Evolutionary conservation across 2,113 vertebrate species (phyloP).

Genomic region (Alaudala cheleensis): DNA sequence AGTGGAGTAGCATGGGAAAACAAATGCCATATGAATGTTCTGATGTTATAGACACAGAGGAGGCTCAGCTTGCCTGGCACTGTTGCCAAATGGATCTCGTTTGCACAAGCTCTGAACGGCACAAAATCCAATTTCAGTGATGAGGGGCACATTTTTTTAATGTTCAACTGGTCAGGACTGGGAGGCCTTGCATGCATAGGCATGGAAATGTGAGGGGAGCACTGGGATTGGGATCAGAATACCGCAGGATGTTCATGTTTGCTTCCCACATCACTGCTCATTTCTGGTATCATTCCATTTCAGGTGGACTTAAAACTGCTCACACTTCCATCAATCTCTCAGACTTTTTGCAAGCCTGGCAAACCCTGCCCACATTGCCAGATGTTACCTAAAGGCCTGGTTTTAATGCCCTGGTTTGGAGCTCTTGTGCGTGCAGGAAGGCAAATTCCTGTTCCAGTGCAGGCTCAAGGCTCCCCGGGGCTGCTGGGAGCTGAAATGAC

Average conservation of each 20-base stretch:
- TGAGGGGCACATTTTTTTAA: background rate
- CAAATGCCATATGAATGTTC: background rate
- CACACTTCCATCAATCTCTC: background rate
- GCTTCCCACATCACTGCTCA: background rate
- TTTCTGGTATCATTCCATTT: background rate
- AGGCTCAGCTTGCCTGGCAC: background rate
- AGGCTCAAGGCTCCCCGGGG: background rate
- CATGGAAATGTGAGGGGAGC: background rate
- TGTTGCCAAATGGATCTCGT: background rate
- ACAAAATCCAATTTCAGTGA: background rate
- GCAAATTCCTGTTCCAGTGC: background rate
- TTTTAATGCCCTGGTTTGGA: background rate
- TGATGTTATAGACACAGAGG: background rate
- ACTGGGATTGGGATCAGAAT: background rate
- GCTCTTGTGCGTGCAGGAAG: background rate
- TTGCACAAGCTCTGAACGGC: background rate
- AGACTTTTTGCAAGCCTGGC: background rate
- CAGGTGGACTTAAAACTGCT: background rate
- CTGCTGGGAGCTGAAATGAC: background rate
- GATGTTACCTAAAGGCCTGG: background rate
- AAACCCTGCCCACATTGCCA: background rate
- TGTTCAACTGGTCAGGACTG: rapidly evolving
- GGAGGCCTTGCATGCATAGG: background rate
- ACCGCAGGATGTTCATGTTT: background rate
- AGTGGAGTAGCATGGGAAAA: background rate